Percentiles rank a stretch among this genome's conserved stretches.
These are phyloP conservation scores for Lysiphlebus fabarum DNA, from an alignment of 1,140 invertebrate species.

Conservation along the genomic window DNA sequence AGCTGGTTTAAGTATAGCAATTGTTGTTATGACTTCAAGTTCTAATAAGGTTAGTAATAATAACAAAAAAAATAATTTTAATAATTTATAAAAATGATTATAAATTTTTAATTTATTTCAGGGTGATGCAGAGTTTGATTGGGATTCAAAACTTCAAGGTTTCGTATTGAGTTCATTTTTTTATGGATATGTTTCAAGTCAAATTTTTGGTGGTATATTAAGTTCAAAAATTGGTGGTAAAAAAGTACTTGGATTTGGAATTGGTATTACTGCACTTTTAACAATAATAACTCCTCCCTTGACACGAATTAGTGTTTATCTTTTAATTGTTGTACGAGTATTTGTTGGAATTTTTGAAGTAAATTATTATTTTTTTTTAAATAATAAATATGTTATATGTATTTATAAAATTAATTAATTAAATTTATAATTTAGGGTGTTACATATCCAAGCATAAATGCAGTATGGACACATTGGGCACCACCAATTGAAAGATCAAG, in stretches of 20 bases:
- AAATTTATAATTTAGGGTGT: slow-evolving; percentile 65
- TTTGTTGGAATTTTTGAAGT: slow-evolving; percentile 88
- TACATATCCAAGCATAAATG: slow-evolving; percentile 85
- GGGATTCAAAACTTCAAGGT: slow-evolving; percentile 76
- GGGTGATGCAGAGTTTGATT: slow-evolving; percentile 71
- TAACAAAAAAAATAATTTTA: not conserved
- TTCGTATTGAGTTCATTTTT: slow-evolving; percentile 85
- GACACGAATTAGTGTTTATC: slow-evolving; percentile 66
- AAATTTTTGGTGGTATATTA: slow-evolving; percentile 71
- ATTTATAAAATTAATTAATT: not conserved
- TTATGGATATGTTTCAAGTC: slow-evolving; percentile 74
- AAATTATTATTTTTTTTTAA: slow-evolving; percentile 19
- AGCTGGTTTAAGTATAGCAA: slow-evolving; percentile 86
- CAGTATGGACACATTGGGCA: slow-evolving; percentile 85
- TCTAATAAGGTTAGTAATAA: slow-evolving; percentile 55
- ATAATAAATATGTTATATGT: not conserved
- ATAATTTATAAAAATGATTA: slow-evolving; percentile 1
- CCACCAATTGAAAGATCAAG: slow-evolving; percentile 77
- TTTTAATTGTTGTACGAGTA: slow-evolving; percentile 74
- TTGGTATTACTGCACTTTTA: slow-evolving; percentile 74
- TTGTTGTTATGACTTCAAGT: slow-evolving; percentile 81
- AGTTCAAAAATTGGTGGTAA: slow-evolving; percentile 68
- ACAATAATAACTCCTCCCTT: slow-evolving; percentile 79
- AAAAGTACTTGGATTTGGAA: slow-evolving; percentile 73
- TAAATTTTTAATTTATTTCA: slow-evolving; percentile 15